Evolutionary conservation across 2,888 invertebrate genomes (phyloP).

Genomic region (Seladonia tumulorum): DNA sequence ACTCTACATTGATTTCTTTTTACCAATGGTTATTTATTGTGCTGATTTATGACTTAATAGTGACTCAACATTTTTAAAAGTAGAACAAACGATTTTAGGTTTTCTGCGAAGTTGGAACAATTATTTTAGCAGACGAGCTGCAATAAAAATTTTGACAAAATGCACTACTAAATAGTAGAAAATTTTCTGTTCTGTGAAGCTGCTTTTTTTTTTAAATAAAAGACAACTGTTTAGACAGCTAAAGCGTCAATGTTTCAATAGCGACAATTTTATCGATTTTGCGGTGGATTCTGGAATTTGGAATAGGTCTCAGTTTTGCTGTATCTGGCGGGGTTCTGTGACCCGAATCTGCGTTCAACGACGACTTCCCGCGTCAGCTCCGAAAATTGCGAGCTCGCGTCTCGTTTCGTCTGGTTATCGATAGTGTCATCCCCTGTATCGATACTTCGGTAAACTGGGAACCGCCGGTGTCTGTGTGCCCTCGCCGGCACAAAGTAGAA

Average conservation of each 20-base stretch:
- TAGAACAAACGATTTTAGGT: not conserved
- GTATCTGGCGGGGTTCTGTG: not conserved
- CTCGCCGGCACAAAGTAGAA: constrained; percentile 41
- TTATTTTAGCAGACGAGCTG: not conserved
- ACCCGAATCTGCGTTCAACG: not conserved
- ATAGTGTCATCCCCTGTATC: constrained; percentile 32
- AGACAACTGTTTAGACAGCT: not conserved
- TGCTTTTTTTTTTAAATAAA: too few relatives aligned
- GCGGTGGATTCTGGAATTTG: not conserved
- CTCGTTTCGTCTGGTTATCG: constrained; percentile 35
- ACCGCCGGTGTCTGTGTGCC: constrained; percentile 19
- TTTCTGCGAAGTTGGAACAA: not conserved
- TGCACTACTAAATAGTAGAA: not conserved
- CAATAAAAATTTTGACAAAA: not conserved
- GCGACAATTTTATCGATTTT: not conserved
- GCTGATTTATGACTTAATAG: too few relatives aligned
- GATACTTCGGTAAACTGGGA: constrained; percentile 32
- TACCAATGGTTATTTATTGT: too few relatives aligned
- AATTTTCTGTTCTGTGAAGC: not conserved
- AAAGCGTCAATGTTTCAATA: not conserved
- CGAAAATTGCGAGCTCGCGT: not conserved
- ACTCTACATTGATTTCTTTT: too few relatives aligned
- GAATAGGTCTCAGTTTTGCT: not conserved
- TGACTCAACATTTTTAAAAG: not conserved
- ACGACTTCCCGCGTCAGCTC: not conserved